Base-by-base conservation (phyloP, 53 echinoderm and acorn worm species). In the Apostichopus leukothele region DNA sequence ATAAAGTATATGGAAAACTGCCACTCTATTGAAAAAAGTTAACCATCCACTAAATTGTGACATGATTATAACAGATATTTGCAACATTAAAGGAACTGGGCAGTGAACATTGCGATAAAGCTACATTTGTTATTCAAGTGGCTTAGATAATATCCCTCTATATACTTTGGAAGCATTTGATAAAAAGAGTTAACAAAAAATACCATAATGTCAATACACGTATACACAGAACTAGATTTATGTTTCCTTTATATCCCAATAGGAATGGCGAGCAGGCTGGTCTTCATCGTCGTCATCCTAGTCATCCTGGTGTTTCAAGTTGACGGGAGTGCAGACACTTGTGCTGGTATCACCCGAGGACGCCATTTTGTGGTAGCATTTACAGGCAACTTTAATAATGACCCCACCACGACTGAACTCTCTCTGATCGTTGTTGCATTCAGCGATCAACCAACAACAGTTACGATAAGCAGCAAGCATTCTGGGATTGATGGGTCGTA, bases 401-500 rank as follows among this genome's bases (percentile, higher is more conserved):
- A 84, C 4, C 66, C 23, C 7, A n/a, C 84, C 5, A 54, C 1
- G n/a, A 39, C 9, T 39, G 84, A 84, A 61, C 20, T 84, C 14
- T 84, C 84, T 12, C 84, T 84, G 5, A 84, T 84, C 59, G 84
- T 84, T 9, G 84, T 84, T 8, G 84, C 66, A 13, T 84, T 84
- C 26, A 63, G 60, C 27, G 66, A 63, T 61, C n/a, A 60, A 60
- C 22, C 60, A 26, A 63, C 84, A 12, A 27, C 63, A 9, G 84
- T 84, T 23, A 84, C 66, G 13, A 19, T 84, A 27, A 84, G 84
- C 39, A 84, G 84, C 18, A 66, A 84, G 23, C 27, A 60, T 60
- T 11, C 4, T 53, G 25, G 19, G 5, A 60, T 13, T 19, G 84
- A 11, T 61, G 9, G 5, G 13, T 50, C 63, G 8, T 84, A 60